Evolutionary conservation across 2,888 invertebrate species (phyloP), one percentile per base, ranked within the genome.

Genomic region (Cenopis cana): DNA sequence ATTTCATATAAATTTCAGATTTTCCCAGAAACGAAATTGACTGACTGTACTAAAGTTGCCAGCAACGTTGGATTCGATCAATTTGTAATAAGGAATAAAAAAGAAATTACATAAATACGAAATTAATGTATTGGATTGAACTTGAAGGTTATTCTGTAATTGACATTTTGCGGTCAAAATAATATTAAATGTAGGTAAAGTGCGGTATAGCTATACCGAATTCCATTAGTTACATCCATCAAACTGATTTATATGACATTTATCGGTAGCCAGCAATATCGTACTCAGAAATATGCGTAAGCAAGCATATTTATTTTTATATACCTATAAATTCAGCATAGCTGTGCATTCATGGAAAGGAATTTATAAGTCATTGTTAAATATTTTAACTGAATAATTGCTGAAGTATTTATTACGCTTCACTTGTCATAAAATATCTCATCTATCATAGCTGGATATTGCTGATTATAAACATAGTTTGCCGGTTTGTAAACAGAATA

Each of bases 401-500:
- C 20, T 20, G 0, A n/a, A 29, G 29, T 55, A 29, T 55, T 24
- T 14, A 55, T 55, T 55, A 29, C 24, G 46, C 46, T n/a, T n/a
- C n/a, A n/a, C n/a, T 4, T n/a, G 36, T 56, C 56, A 18, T 56
- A 17, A 56, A 56, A 66, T 59, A 59, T 20, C 24, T 55, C 10
- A 57, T 24, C 20, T 18, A 54, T 55, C 55, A 46, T 33, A 55
- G 55, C 65, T 46, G 29, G 55, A 29, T 46, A 29, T 56, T 17
- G 17, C 46, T 57, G 24, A 33, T 33, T 62, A 17, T 50, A 50
- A 29, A 46, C 33, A 69, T 50, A n/a, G 17, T 0, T 17, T 20
- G 14, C 33, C 18, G 36, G 36, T 60, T 60, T 60, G 46, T 66
- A 70, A 66, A 66, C 70, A 55, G 33, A 54, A 70, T 70, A 20